Evolutionary conservation across 1,140 invertebrate genomes (phyloP), one percentile per base, ranked within the genome.

Genomic region (Aricia agestis): DNA sequence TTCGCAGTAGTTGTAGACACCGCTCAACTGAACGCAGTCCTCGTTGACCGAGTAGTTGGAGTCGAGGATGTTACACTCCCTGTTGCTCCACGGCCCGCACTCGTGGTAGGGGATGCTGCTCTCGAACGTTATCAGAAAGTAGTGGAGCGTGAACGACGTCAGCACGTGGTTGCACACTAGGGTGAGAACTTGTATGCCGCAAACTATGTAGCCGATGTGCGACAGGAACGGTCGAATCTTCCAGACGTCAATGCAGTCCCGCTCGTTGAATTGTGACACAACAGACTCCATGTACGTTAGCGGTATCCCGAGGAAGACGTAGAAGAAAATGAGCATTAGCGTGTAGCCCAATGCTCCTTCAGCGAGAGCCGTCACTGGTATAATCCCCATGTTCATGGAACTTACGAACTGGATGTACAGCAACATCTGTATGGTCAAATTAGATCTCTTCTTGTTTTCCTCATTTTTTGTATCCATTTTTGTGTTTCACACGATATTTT

Each of bases 271-370:
- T 75, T 95, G 94, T 31, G 93, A 93, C 17, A 94, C 85, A n/a
- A 93, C 92, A 31, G 93, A 84, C 77, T 95, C 94, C 94, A 95
- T 94, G 76, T 94, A 94, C 0, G 94, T 76, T 15, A 95, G 72
- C 1, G 94, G 94, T 59, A 94, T 92, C 15, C 94, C 94, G 69
- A 89, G 32, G 6, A 86, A 42, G 41, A 88, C 67, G 67, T 77
- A 82, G 17, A 74, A 65, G 6, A 80, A 0, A 7, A 76, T 63
- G 57, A 80, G 74, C 13, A 74, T 68, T 41, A 86, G 57, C 1
- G 79, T 70, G 52, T 78, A 77, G 0, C 84, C 88, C 1, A 72
- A 42, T 3, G 82, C 73, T 10, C 88, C 88, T 65, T 76, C 57
- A 1, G 52, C 32, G 6, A 84, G 67, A 1, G 83, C 81, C n/a